phyloP scores from a whole-genome alignment of 2,888 invertebrate genomes.

The Macaria liturata region DNA sequence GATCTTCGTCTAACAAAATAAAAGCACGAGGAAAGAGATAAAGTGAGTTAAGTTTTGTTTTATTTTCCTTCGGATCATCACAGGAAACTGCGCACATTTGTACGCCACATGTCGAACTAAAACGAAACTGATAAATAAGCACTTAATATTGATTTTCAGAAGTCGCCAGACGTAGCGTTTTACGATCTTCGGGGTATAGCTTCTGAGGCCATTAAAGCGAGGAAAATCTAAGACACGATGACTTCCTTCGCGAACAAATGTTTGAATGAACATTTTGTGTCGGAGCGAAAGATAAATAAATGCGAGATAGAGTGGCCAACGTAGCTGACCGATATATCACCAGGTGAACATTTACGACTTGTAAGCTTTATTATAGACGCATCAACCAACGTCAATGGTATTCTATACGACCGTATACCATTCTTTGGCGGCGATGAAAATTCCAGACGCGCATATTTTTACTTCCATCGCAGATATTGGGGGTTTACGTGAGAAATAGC shows the following conservation, averaged over 20 bases:
- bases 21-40: constrained; percentile 11
- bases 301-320: constrained; percentile 12
- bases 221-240: constrained; percentile 4
- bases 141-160: constrained; percentile 16
- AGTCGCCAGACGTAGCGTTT: constrained; percentile 1
- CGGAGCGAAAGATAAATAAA: constrained; percentile 18
- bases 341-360: constrained; percentile 52
- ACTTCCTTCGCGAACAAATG: not conserved
- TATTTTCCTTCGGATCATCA: constrained; percentile 21
- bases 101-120: constrained; percentile 29
- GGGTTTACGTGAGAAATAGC: constrained; percentile 50
- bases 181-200: constrained; percentile 9
- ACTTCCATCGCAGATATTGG: constrained; percentile 49
- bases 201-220: constrained; percentile 6
- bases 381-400: constrained; percentile 48
- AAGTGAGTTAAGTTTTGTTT: constrained; percentile 7
- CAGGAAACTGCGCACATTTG: constrained; percentile 32
- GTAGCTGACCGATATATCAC: constrained; percentile 42
- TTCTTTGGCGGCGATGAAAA: constrained; percentile 54
- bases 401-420: constrained; percentile 51
- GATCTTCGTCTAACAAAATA: constrained; percentile 27
- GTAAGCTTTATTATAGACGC: constrained; percentile 47
- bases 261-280: not conserved
- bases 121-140: not conserved
- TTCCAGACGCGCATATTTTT: constrained; percentile 58